Conservation (phyloP, 2,888 invertebrate species). For the Cheilosia scutellata region DNA sequence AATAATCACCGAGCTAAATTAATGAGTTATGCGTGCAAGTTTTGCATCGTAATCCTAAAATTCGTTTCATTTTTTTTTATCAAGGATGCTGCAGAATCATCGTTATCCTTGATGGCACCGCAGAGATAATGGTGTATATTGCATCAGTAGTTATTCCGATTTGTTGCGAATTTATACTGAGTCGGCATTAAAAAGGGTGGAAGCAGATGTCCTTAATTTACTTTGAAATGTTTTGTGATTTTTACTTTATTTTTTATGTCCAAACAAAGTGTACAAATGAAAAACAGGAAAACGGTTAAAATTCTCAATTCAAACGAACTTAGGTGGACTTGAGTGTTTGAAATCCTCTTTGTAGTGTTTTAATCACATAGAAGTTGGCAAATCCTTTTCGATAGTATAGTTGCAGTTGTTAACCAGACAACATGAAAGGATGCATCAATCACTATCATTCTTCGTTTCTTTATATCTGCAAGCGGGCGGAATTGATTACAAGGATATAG, state of each 20-base stretch:
- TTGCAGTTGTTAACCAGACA: slow-evolving; percentile 11
- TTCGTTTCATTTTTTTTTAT: slow-evolving; percentile 22
- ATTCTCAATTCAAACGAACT: slow-evolving; percentile 1
- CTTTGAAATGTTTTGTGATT: slow-evolving; percentile 39
- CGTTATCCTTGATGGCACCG: slow-evolving; percentile 63
- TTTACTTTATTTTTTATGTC: slow-evolving; percentile 12
- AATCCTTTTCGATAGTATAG: slow-evolving; percentile 31
- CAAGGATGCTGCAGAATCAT: slow-evolving; percentile 26
- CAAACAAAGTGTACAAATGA: not conserved
- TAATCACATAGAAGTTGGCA: slow-evolving; percentile 29
- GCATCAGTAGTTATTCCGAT: slow-evolving; percentile 46
- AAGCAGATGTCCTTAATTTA: slow-evolving; percentile 75
- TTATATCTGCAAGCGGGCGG: slow-evolving; percentile 46
- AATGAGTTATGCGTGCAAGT: slow-evolving; percentile 78
- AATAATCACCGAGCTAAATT: slow-evolving; percentile 78
- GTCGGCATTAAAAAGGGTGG: slow-evolving; percentile 52
- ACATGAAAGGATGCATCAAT: slow-evolving; percentile 38
- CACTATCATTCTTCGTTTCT: slow-evolving; percentile 21
- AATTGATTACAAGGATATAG: slow-evolving; percentile 22
- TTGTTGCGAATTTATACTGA: slow-evolving; percentile 53
- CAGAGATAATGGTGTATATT: slow-evolving; percentile 55
- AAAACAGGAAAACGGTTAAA: not conserved
- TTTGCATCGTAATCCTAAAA: slow-evolving; percentile 71
- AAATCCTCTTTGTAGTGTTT: slow-evolving; percentile 41
- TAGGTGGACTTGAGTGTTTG: not conserved